phyloP scores from a whole-genome alignment of 2,113 vertebrate species.

The Rhea pennata region DNA sequence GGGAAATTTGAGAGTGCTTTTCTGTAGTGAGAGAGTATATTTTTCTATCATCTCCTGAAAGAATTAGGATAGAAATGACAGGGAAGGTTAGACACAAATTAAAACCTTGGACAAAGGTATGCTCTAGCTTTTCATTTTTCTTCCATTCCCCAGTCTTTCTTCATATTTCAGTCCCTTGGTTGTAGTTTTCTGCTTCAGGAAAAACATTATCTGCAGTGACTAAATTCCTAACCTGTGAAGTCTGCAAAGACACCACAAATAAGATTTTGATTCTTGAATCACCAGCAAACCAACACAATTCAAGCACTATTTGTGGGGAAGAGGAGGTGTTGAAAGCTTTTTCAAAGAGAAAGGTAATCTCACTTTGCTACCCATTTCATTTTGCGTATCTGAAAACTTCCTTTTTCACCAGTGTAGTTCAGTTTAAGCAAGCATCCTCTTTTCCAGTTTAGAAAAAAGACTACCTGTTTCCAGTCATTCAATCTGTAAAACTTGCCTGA shows the following conservation, averaged over 20 bases:
- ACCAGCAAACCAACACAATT: slow-evolving; percentile 18
- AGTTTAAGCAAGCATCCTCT: neutral
- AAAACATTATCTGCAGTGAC: slow-evolving; percentile 19
- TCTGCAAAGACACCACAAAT: neutral
- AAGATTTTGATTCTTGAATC: slow-evolving; percentile 35
- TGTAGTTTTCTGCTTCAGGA: slow-evolving; percentile 15
- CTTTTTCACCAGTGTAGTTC: neutral
- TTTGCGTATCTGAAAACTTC: neutral
- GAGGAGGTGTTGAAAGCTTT: neutral
- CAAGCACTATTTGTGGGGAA: neutral
- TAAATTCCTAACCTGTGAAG: slow-evolving; percentile 1
- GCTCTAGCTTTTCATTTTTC: slow-evolving; percentile 26
- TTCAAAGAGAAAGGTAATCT: neutral
- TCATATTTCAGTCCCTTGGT: slow-evolving; percentile 12
- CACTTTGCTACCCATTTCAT: neutral
- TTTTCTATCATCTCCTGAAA: slow-evolving; percentile 41
- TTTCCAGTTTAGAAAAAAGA: neutral
- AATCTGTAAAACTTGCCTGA: neutral
- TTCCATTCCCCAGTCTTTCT: slow-evolving; percentile 12
- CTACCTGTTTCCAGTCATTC: neutral
- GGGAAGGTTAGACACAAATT: slow-evolving; percentile 29
- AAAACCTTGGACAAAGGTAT: slow-evolving; percentile 42
- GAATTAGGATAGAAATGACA: slow-evolving; percentile 34
- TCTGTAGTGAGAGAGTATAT: neutral
- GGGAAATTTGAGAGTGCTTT: slow-evolving; percentile 38